These are phyloP conservation scores for Hirtodrosophila cameraria DNA, from an alignment of 2,888 invertebrate species.

Conservation along the genomic window DNA sequence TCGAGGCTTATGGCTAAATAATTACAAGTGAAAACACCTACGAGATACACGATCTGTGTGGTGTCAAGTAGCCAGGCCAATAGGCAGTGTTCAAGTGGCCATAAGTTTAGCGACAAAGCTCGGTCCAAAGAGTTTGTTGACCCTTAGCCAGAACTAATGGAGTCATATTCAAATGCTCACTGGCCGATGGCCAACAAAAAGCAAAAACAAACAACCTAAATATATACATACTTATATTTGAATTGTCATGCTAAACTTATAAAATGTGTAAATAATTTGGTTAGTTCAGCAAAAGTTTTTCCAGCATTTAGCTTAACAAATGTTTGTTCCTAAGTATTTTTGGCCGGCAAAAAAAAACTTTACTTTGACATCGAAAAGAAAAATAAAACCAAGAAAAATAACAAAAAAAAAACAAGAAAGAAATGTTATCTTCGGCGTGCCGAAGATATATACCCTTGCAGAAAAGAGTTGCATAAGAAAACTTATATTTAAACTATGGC, in stretches of 20 bases:
- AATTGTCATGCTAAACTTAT: slow-evolving; percentile 69
- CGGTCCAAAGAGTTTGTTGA: slow-evolving; percentile 52
- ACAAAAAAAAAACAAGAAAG: slow-evolving; percentile 34
- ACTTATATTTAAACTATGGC: no score
- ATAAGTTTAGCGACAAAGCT: slow-evolving; percentile 35
- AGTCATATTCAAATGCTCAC: slow-evolving; percentile 51
- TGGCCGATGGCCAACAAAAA: slow-evolving; percentile 15
- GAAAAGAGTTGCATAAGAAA: no score
- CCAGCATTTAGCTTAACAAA: slow-evolving; percentile 14
- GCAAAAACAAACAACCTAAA: neutral
- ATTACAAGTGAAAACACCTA: slow-evolving; percentile 77
- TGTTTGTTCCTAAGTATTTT: slow-evolving; percentile 25
- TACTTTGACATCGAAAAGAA: slow-evolving; percentile 39
- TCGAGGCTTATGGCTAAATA: slow-evolving; percentile 70
- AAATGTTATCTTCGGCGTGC: no score
- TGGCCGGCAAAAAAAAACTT: slow-evolving; percentile 6
- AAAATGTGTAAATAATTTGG: slow-evolving; percentile 38
- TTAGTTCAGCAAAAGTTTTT: slow-evolving; percentile 46
- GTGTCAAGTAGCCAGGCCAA: slow-evolving; percentile 59
- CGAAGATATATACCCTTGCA: no score
- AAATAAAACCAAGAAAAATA: slow-evolving; percentile 13
- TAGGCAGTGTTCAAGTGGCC: slow-evolving; percentile 26
- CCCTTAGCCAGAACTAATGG: slow-evolving; percentile 41
- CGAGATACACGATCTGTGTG: slow-evolving; percentile 56
- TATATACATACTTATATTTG: slow-evolving; percentile 32